phyloP scores from a whole-genome alignment of 1,140 invertebrate genomes.

The Hestina assimilis region DNA sequence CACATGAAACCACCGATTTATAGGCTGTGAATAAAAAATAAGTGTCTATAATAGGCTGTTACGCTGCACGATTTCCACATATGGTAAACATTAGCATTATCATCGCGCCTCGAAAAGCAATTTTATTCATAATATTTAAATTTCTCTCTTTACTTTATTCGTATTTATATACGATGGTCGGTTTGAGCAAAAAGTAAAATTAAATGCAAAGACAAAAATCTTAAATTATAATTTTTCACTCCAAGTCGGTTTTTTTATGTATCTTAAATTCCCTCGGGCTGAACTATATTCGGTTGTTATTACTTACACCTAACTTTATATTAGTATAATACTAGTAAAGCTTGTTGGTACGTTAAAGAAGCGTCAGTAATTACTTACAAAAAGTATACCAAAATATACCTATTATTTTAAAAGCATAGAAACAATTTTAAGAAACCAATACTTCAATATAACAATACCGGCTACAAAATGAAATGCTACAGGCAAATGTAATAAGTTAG shows the following conservation, averaged over 20 bases:
- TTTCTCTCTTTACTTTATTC: background rate
- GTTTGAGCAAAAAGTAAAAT: background rate
- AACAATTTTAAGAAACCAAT: background rate
- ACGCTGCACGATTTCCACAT: constrained; percentile 9
- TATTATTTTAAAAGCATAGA: too few relatives aligned
- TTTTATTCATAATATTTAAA: constrained; percentile 2
- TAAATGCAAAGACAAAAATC: too few relatives aligned
- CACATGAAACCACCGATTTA: constrained; percentile 4
- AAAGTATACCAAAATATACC: too few relatives aligned
- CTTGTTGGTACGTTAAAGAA: too few relatives aligned
- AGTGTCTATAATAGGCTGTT: constrained; percentile 17
- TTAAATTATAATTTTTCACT: background rate
- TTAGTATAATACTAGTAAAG: too few relatives aligned
- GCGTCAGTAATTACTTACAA: too few relatives aligned
- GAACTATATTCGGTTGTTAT: too few relatives aligned
- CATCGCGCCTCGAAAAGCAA: background rate
- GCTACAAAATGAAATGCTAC: constrained; percentile 6
- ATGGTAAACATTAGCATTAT: constrained; percentile 7
- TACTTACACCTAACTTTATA: too few relatives aligned
- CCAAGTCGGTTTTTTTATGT: background rate
- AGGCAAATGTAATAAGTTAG: constrained; percentile 14
- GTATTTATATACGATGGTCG: background rate
- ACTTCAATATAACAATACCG: background rate
- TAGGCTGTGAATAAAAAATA: background rate
- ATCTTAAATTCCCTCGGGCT: too few relatives aligned